Conservation (phyloP, 2,888 invertebrate genomes). For the Amitus sp. region DNA sequence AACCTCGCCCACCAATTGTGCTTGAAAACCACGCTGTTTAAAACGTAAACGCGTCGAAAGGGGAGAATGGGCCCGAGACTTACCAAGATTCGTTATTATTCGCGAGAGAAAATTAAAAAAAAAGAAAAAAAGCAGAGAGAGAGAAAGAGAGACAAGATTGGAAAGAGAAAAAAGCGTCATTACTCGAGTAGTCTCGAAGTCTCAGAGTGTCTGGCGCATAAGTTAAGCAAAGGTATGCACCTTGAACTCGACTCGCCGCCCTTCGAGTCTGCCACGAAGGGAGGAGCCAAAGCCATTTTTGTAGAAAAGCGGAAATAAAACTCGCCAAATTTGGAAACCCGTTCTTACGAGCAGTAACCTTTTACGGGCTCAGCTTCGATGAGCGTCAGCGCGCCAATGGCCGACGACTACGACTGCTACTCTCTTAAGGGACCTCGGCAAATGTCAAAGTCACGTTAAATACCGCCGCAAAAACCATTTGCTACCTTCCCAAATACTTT, state of each 20-base stretch:
- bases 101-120: neutral
- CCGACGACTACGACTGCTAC: slow-evolving; percentile 53
- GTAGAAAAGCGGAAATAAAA: slow-evolving; percentile 47
- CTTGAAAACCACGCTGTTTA: no score
- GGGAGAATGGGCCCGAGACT: no score
- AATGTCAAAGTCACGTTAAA: slow-evolving; percentile 45
- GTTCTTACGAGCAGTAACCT: slow-evolving; percentile 47
- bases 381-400: slow-evolving; percentile 50
- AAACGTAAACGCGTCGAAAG: no score
- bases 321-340: slow-evolving; percentile 61
- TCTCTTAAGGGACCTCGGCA: slow-evolving; percentile 42
- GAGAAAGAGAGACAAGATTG: no score
- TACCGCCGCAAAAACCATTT: slow-evolving; percentile 26
- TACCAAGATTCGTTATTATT: no score
- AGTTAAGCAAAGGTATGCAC: slow-evolving; percentile 45
- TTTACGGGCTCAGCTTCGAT: slow-evolving; percentile 50
- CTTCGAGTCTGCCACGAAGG: slow-evolving; percentile 35
- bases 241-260: slow-evolving; percentile 52
- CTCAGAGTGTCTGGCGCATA: no score
- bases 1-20: no score
- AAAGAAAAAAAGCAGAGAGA: no score
- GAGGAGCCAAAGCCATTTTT: slow-evolving; percentile 53
- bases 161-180: slow-evolving; percentile 1
- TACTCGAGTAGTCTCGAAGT: neutral
- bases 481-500: slow-evolving; percentile 5